Percentiles rank a stretch among this genome's conserved stretches.
phyloP scores from a whole-genome alignment of 2,888 invertebrate species.

The Sthenelais limicola region DNA sequence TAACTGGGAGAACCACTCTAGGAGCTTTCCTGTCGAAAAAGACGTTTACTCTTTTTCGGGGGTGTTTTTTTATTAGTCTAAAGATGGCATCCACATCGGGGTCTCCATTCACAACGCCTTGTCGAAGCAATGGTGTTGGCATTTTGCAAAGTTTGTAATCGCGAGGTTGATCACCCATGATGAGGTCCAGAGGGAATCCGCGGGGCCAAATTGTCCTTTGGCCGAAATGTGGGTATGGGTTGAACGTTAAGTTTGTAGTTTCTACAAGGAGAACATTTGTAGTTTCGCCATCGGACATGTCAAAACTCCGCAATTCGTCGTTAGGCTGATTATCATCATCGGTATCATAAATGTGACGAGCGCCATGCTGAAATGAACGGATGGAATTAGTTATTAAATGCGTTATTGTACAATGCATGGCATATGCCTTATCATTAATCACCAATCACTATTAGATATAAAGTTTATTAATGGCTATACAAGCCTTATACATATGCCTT shows the following conservation, averaged over 20 bases:
- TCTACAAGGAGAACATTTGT: conserved; percentile 4
- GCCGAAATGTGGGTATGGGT: conserved; percentile 50
- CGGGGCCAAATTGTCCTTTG: conserved; percentile 56
- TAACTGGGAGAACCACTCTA: conserved; percentile 46
- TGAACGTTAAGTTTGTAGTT: conserved; percentile 17
- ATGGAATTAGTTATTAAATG: not conserved
- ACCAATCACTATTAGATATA: too few relatives aligned
- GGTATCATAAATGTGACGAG: conserved; percentile 25
- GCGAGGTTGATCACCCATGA: conserved; percentile 36
- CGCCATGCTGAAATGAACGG: conserved; percentile 31
- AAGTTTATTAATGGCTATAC: too few relatives aligned
- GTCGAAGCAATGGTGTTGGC: conserved; percentile 52
- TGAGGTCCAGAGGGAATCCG: conserved; percentile 54
- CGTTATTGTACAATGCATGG: not conserved
- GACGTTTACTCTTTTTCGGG: conserved; percentile 38
- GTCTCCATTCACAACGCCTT: conserved; percentile 57
- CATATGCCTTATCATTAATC: too few relatives aligned
- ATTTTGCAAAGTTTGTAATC: conserved; percentile 36
- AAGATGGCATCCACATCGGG: conserved; percentile 58
- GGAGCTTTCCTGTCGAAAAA: conserved; percentile 53
- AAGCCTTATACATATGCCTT: too few relatives aligned
- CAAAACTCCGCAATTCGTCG: conserved; percentile 21
- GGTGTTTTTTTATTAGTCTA: conserved; percentile 48
- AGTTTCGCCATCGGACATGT: not conserved
- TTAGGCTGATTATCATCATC: conserved; percentile 40